Conservation (phyloP, 1,140 invertebrate genomes). For the fruit fly (Drosophila melanogaster) region DNA sequence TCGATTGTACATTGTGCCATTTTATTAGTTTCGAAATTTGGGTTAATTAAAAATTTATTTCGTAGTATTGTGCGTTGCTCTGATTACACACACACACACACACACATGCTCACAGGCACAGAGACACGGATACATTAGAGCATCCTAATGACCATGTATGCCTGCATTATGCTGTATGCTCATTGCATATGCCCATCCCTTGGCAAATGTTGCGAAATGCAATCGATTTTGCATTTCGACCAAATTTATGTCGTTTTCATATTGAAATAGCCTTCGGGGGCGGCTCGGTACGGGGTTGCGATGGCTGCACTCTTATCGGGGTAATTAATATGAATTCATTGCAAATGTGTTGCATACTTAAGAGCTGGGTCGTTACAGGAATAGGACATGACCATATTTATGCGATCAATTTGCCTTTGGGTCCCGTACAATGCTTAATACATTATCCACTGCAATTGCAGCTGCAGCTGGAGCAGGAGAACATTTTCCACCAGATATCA, state of each 20-base stretch:
- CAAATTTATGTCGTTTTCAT: conserved; percentile 63
- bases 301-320: conserved; percentile 38
- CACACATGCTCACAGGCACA: background rate
- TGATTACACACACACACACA: conserved; percentile 2
- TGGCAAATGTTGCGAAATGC: conserved; percentile 62
- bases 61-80: conserved; percentile 27
- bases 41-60: conserved; percentile 83
- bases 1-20: conserved; percentile 44
- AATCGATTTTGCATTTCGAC: conserved; percentile 72
- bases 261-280: conserved; percentile 57
- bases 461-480: conserved; percentile 31
- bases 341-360: conserved; percentile 74
- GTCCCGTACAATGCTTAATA: conserved; percentile 37
- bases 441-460: conserved; percentile 30
- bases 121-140: background rate
- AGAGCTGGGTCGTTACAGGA: conserved; percentile 26
- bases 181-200: conserved; percentile 52
- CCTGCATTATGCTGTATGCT: conserved; percentile 11
- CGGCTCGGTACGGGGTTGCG: no score
- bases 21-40: conserved; percentile 77
- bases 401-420: conserved; percentile 63
- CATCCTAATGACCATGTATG: conserved; percentile 6
- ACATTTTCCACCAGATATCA: conserved; percentile 79
- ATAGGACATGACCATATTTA: conserved; percentile 44
- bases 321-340: conserved; percentile 81